Conservation (phyloP, 2,113 vertebrate species). For the Lota lota region DNA sequence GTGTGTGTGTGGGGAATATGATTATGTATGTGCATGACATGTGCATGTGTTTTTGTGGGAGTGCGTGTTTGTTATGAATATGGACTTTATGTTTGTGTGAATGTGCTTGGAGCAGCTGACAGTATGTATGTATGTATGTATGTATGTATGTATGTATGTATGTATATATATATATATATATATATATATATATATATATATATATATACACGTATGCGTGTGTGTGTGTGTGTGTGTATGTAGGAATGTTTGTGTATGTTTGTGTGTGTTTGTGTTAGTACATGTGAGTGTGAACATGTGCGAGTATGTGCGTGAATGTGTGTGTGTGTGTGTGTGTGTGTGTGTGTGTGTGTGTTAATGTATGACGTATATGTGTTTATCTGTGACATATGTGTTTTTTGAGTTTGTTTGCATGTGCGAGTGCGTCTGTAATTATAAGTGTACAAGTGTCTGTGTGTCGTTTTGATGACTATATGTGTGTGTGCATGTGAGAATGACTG, state of each 20-base stretch:
- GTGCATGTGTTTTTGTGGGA: background rate
- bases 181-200: background rate
- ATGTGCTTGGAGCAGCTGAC: background rate
- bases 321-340: conserved; percentile 3
- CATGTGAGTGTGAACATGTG: too few species aligned
- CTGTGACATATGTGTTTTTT: too few species aligned
- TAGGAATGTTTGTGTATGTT: background rate
- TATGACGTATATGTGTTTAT: too few species aligned
- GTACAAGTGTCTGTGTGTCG: background rate
- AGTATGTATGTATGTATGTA: conserved; percentile 52
- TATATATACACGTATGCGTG: background rate
- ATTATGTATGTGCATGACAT: too few species aligned
- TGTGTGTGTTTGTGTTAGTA: background rate
- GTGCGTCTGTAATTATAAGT: background rate
- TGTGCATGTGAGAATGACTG: conserved; percentile 42
- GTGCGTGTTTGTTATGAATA: background rate
- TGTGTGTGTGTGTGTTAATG: background rate
- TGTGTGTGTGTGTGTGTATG: background rate
- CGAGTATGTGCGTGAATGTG: background rate
- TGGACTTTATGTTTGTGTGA: background rate
- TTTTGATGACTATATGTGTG: conserved; percentile 9
- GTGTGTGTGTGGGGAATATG: background rate
- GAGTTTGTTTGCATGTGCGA: background rate
- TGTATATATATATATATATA: background rate
- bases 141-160: conserved; percentile 24